Percentiles rank a stretch among this genome's conserved stretches.
Conservation (phyloP, 2,113 vertebrate genomes). For the Cichladusa arquata region DNA sequence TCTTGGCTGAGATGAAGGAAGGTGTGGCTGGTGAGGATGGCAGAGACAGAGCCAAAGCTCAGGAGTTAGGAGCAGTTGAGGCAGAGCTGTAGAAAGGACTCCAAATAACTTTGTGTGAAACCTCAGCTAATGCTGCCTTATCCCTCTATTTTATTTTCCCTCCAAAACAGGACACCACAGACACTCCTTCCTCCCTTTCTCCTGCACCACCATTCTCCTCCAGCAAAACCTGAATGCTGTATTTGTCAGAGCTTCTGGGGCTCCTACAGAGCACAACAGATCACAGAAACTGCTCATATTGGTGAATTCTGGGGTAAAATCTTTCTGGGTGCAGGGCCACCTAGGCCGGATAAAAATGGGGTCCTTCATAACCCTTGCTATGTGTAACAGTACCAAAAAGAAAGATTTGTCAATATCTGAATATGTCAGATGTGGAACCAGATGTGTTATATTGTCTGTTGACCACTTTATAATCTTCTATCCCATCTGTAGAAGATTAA, state of each 20-base stretch:
- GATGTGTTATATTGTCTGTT: neutral
- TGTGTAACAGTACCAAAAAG: neutral
- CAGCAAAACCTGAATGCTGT: neutral
- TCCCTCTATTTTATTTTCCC: neutral
- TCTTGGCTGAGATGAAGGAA: neutral
- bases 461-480: neutral
- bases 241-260: neutral
- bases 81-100: neutral
- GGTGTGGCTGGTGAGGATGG: fast-evolving
- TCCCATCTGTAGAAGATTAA: neutral
- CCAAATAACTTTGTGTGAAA: neutral
- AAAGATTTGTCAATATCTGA: neutral
- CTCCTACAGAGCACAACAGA: neutral
- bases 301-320: neutral
- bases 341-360: neutral
- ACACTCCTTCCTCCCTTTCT: neutral
- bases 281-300: neutral
- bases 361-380: neutral
- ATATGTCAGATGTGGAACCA: neutral
- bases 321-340: neutral
- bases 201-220: neutral
- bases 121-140: neutral
- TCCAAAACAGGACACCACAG: neutral
- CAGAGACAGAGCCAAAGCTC: neutral
- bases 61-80: neutral